Percentiles rank a stretch among this genome's conserved stretches.
Evolutionary conservation across 1,140 invertebrate genomes (phyloP).

Genomic region (Spodoptera frugiperda): DNA sequence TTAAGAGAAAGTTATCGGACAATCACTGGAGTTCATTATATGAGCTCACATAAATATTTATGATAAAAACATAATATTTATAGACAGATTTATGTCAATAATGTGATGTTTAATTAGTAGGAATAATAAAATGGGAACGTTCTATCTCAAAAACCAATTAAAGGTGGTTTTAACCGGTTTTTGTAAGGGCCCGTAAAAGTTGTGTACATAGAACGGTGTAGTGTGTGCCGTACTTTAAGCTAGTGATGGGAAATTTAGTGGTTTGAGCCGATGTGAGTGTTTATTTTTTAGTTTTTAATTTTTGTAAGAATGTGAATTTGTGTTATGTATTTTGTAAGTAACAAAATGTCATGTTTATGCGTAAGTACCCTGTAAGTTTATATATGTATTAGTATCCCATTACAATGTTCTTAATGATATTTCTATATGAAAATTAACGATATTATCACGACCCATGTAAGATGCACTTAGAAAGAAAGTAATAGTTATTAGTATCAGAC

Average conservation of each 20-base stretch:
- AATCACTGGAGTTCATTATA: slow-evolving; percentile 8
- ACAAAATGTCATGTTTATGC: no score
- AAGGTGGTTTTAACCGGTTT: slow-evolving; percentile 19
- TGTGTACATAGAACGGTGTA: background rate
- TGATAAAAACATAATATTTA: slow-evolving; percentile 32
- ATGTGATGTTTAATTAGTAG: slow-evolving; percentile 21
- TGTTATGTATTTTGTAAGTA: no score
- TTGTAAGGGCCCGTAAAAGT: slow-evolving; percentile 13
- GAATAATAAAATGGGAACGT: slow-evolving; percentile 21
- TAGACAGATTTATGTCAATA: slow-evolving; percentile 3
- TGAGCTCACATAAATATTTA: background rate
- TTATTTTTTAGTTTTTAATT: background rate
- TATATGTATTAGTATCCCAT: no score
- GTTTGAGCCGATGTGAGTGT: background rate
- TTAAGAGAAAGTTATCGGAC: slow-evolving; percentile 13
- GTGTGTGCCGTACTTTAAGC: background rate
- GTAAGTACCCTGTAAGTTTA: no score
- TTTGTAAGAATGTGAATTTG: no score
- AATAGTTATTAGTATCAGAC: no score
- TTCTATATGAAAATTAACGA: no score
- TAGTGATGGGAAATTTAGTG: slow-evolving; percentile 21
- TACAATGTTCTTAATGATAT: no score
- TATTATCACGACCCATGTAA: no score
- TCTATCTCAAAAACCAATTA: slow-evolving; percentile 34
- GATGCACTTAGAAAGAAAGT: no score